Evolutionary conservation across 23 tunicate species (phyloP), one percentile per base, ranked within the genome.

Genomic region (Clavelina lepadiformis): DNA sequence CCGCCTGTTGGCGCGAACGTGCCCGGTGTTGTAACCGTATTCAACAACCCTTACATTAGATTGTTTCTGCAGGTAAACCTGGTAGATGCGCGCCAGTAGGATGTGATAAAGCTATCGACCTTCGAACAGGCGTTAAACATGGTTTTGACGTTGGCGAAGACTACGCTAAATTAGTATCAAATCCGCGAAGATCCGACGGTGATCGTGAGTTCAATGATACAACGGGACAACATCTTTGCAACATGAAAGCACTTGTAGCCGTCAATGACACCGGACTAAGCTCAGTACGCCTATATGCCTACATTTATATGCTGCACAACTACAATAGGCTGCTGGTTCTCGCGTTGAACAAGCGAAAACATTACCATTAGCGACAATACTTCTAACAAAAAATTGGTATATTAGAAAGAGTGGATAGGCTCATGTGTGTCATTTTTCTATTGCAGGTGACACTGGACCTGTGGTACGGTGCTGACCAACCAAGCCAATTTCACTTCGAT

Each of bases 91-190:
- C 24, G 11, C 30, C 33, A 34, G 38, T 35, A 21, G 28, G 24
- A 23, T 71, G 76, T 34, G 53, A 71, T n/a, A 34, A 56, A 33
- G 25, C 65, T 23, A 31, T 71, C 50, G 64, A 71, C 52, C 20
- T 71, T 25, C 28, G 55, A 8, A 18, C 60, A 54, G 60, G 60
- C 23, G 22, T 13, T 8, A 54, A n/a, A 6, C 7, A 6, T 18
- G 60, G 60, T n/a, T 54, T 54, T 54, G 15, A 15, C n/a, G 15
- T 44, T 15, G 49, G 15, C 15, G 49, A 44, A 11, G 49, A 44
- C 15, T 44, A 44, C 15, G 49, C 49, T 15, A 44, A 44, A 13
- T 15, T 44, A 13, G 49, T 44, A 44, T 15, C 13, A 44, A 13
- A 13, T 11, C 49, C 49, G 15, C 13, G 15, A 11, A 11, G 49